Conservation (phyloP, 1,140 invertebrate genomes). For the Sitobion miscanthi region DNA sequence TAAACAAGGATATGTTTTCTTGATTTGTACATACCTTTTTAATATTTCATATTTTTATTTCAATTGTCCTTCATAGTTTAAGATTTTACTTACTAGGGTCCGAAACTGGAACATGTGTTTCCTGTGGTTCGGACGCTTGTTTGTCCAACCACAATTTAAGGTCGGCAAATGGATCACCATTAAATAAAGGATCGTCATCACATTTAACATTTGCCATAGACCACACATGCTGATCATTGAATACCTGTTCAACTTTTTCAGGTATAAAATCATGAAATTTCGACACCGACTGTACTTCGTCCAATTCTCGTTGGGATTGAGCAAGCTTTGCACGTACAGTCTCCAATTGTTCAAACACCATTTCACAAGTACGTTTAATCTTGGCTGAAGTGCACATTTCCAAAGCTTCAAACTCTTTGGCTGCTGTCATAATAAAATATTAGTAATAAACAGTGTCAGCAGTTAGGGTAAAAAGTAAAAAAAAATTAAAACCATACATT, state of each 20-base stretch:
- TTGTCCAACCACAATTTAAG: conserved; percentile 50
- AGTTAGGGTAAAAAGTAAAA: neutral
- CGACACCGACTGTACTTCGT: conserved; percentile 50
- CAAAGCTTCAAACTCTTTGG: conserved; percentile 49
- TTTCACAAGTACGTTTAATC: conserved; percentile 54
- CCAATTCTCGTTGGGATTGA: conserved; percentile 54
- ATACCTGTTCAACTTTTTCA: conserved; percentile 45
- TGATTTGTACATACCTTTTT: no score
- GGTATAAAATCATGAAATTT: conserved; percentile 17
- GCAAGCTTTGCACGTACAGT: conserved; percentile 47
- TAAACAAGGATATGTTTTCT: neutral
- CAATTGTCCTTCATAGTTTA: neutral
- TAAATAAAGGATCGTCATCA: conserved; percentile 39
- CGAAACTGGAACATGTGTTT: conserved; percentile 50
- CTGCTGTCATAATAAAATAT: neutral
- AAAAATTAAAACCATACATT: conserved; percentile 33
- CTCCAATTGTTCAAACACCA: conserved; percentile 54
- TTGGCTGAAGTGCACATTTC: conserved; percentile 52
- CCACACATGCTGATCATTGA: conserved; percentile 38
- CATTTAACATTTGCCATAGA: conserved; percentile 48
- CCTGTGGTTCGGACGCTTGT: conserved; percentile 48
- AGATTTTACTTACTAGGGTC: neutral
- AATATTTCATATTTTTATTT: no score
- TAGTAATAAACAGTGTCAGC: neutral
- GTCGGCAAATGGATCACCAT: conserved; percentile 42